phyloP scores from a whole-genome alignment of 1,140 invertebrate genomes.

The Pteromalus puparum region DNA sequence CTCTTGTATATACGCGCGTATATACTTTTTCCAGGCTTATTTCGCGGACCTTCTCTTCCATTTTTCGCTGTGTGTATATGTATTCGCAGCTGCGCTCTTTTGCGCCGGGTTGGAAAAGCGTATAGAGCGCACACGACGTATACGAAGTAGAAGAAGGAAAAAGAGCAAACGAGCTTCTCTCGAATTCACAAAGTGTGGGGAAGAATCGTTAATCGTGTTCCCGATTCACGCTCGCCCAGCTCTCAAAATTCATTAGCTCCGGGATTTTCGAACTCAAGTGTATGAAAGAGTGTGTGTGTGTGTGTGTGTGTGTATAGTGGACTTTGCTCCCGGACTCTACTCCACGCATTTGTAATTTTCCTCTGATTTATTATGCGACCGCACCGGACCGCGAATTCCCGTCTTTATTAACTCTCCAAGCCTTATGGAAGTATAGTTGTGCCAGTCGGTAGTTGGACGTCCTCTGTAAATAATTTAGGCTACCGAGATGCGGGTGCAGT shows the following conservation, averaged over 20 bases:
- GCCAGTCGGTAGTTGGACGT: too few species aligned
- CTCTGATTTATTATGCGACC: conserved; percentile 2
- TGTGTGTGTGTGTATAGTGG: neutral
- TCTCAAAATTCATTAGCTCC: conserved; percentile 36
- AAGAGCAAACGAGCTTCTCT: neutral
- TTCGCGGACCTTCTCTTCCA: neutral
- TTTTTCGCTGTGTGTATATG: too few species aligned
- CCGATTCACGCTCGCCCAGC: conserved; percentile 35
- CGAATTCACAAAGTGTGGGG: neutral
- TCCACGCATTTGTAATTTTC: conserved; percentile 34
- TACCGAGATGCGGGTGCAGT: too few species aligned
- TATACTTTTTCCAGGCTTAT: neutral
- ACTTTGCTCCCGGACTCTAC: neutral
- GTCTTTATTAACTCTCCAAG: neutral
- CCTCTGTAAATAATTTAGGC: too few species aligned
- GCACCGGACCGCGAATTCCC: neutral
- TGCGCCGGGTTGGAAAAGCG: too few species aligned
- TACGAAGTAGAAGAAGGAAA: neutral
- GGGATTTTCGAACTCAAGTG: conserved; percentile 6
- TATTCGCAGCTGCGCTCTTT: too few species aligned
- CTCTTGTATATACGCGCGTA: neutral
- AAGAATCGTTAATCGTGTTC: conserved; percentile 32
- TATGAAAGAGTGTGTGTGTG: neutral
- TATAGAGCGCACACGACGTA: neutral
- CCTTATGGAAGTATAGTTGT: neutral